Evolutionary conservation across 2,888 invertebrate genomes (phyloP), one percentile per base, ranked within the genome.

Genomic region (Tenthredo mesomela): DNA sequence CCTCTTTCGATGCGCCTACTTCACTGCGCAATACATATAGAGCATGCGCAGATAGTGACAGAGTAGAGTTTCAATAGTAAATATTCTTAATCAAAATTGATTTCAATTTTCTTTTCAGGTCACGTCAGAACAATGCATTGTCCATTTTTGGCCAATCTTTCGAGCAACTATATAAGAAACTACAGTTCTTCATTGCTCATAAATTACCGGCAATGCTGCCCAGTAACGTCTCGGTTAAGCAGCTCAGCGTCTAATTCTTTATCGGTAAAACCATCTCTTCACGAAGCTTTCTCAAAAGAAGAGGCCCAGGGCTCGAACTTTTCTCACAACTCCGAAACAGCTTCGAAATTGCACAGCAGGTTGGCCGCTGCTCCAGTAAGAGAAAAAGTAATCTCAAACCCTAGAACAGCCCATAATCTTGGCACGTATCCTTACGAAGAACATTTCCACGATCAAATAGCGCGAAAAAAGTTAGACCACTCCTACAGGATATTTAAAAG

Each of bases 401-500:
- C 18, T 0, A 67, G 33, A 67, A 18, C 33, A 6, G 33, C 15
- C 33, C 12, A 67, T 67, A 33, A 67, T 33, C 29, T 33, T 1
- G 67, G 90, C 82, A 91, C 93, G 2, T 98, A 97, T 93, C 95
- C 95, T 3, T 99, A 99, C 92, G 97, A 98, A 89, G 95, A 96
- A 78, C 98, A 98, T 93, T 99, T 99, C 94, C 95, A 96, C 90
- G 95, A 97, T 84, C 97, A 98, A 94, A 98, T 99, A 88, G 96
- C 96, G 94, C 96, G 96, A 86, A 99, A 99, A 94, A 99, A 99
- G 94, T 95, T 96, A 88, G 99, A 99, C 93, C 97, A 98, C 94
- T 98, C 98, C 0, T 99, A 99, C 94, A 96, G 99, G 43, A 96
- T 99, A 86, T 99, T 99, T 93, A 97, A 98, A 92, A 98, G 98